Evolutionary conservation across 2,797 vertebrate genomes (phyloP), one percentile per base, ranked within the genome.

Genomic region (Sebastes dallii): DNA sequence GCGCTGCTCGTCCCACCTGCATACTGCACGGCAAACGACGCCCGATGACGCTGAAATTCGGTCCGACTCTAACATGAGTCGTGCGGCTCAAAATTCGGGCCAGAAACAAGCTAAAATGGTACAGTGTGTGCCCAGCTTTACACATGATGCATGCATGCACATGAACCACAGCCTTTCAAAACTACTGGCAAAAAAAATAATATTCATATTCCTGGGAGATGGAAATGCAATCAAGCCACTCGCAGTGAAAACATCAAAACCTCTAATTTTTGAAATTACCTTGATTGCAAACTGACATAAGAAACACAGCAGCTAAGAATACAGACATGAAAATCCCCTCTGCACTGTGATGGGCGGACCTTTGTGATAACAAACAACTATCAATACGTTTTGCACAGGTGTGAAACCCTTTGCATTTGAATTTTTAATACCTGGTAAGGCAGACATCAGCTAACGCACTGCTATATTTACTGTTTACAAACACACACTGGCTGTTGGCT

Each of bases 141-240:
- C 11, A 64, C 24, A 25, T 9, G 14, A 4, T 18, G 42, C 14
- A 46, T 18, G 42, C 42, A 46, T 46, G 42, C 42, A 11, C 25
- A 39, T 22, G 18, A 62, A 46, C 18, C 55, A 58, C 27, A 67
- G 68, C 34, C 56, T 78, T 66, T 27, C 13, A 74, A 12, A 30
- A 24, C 46, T 7, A 11, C 12, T 6, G 20, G 22, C 20, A n/a
- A 61, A 56, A 61, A 39, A 46, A 58, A 1, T 5, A 2, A 46
- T 18, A 46, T 78, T 79, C 39, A 65, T 69, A 70, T 4, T 78
- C 30, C 29, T 64, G 1, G 1, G 36, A 61, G 71, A 90, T 69
- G 69, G 29, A 72, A 86, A 74, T 64, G 66, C 74, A 86, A 88
- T 86, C 85, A 83, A 88, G 71, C 30, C 29, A 30, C n/a, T 55